phyloP scores from a whole-genome alignment of 30 jellyfish, hydroid and myxozoan genomes.

The Calvadosia cruxmelitensis region DNA sequence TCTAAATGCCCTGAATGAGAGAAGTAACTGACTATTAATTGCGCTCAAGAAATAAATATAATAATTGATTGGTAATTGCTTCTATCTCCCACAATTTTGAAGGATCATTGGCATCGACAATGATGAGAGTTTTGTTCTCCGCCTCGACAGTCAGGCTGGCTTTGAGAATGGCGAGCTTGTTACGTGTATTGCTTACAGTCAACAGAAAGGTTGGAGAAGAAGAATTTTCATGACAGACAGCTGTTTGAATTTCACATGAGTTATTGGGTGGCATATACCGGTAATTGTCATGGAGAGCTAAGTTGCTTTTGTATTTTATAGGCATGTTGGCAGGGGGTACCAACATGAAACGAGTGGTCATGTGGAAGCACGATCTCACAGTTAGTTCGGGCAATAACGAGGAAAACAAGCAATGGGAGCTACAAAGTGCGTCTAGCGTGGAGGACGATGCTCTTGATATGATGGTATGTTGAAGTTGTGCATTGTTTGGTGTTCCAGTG shows the following conservation, averaged over 20 bases:
- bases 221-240: too few species aligned
- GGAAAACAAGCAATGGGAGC: conserved; percentile 52
- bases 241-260: too few species aligned
- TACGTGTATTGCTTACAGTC: conserved; percentile 59
- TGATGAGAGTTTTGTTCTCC: conserved; percentile 73
- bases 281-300: not conserved
- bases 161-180: conserved; percentile 63
- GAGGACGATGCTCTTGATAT: conserved; percentile 30
- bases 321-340: conserved; percentile 96
- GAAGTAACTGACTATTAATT: too few species aligned
- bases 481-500: too few species aligned
- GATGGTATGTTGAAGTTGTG: conserved; percentile 42
- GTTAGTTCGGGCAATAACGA: conserved; percentile 7
- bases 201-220: conserved; percentile 48
- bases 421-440: conserved; percentile 58
- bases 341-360: conserved; percentile 62
- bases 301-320: not conserved
- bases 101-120: conserved; percentile 71
- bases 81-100: too few species aligned
- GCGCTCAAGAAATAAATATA: too few species aligned
- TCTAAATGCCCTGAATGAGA: too few species aligned
- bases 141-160: conserved; percentile 44
- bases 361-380: conserved; percentile 59
- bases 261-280: too few species aligned
- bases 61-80: too few species aligned